Evolutionary conservation across 2,888 invertebrate genomes (phyloP).

Genomic region (Eretmocerus hayati): DNA sequence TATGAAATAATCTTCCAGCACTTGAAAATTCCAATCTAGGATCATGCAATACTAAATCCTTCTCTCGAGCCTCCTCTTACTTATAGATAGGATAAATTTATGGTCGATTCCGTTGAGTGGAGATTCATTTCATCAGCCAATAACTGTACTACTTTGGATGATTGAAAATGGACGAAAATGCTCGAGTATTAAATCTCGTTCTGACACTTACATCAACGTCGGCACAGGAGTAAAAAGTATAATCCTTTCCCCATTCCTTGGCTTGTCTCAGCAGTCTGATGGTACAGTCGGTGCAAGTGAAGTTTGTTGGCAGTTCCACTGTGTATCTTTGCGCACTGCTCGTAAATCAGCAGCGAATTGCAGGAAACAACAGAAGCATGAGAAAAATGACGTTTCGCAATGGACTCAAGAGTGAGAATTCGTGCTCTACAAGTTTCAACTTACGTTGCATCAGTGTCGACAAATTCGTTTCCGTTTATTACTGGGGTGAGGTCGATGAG

Average conservation of each 20-base stretch:
- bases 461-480: constrained; percentile 72
- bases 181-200: no score
- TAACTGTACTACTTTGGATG: no score
- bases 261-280: constrained; percentile 84
- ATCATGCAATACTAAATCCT: no score
- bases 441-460: constrained; percentile 82
- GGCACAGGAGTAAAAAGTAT: constrained; percentile 92
- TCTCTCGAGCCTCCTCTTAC: no score
- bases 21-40: no score
- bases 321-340: constrained; percentile 74
- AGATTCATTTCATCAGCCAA: no score
- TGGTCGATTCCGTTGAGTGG: no score
- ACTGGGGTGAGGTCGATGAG: constrained; percentile 78
- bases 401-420: background rate
- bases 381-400: no score
- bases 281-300: constrained; percentile 83
- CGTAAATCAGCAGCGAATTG: background rate
- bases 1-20: no score
- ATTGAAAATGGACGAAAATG: no score
- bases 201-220: constrained; percentile 77
- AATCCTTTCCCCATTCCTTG: constrained; percentile 78
- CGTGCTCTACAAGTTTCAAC: constrained; percentile 42
- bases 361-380: constrained; percentile 1
- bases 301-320: constrained; percentile 73
- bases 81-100: no score